Base-by-base conservation (phyloP, 2,797 vertebrate genomes). In the Pseudomugil gertrudae region DNA sequence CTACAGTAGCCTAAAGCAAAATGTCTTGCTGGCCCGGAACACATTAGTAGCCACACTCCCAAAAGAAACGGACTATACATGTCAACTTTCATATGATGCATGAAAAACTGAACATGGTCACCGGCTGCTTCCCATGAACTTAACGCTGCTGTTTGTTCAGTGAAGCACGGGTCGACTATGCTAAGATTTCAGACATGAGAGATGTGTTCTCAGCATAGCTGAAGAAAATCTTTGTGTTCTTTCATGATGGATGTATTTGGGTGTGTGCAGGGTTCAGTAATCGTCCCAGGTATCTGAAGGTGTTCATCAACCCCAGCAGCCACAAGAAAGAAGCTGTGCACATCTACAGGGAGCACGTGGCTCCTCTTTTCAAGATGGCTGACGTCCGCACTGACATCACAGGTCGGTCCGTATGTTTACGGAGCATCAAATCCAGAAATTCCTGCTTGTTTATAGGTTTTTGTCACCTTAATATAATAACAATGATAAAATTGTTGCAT, bases 221-320 rank as follows among this genome's bases (percentile, higher is more conserved):
- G 11, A 15, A 51, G 35, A 15, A 36, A 36, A 36, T 14, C 36
- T 38, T 38, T 17, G 3, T 38, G 3, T 38, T 38, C 36, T 38
- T 36, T 43, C 19, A 40, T 23, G 3, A 30, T 7, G 17, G 3
- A 21, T 19, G 26, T n/a, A 27, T 40, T 15, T 61, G 23, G 66
- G 61, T 40, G 52, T 58, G 8, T 24, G 19, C 30, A 88, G 89
- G 63, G 6, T 72, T 82, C 63, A 80, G 66, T 32, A 65, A 19
- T n/a, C 88, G 90, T 30, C 97, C 97, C 56, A 96, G 92, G 81
- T 94, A 89, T 27, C 84, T 99, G 36, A 98, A 97, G 90, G 94
- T 99, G 38, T 94, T 98, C 66, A 94, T 99, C 76, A 99, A 99
- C 88, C 96, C 97, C 26, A 91, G 84, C 78, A 98, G 98, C 83